Evolutionary conservation across 1,140 invertebrate genomes (phyloP), one percentile per base, ranked within the genome.

Genomic region (Augochlora pura): DNA sequence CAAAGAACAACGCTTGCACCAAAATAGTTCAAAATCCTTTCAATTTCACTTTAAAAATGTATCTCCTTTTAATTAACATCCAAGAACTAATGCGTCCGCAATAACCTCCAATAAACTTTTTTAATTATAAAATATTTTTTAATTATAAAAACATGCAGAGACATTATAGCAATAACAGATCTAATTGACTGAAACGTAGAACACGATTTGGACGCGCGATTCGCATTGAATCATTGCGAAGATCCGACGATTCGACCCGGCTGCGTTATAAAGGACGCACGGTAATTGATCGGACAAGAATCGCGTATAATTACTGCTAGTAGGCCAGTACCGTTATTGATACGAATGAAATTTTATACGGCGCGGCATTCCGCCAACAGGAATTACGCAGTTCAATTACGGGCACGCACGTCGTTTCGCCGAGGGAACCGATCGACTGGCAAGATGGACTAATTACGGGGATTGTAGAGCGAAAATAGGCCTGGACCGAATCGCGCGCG

Each of bases 371-470:
- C 66, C 57, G 39, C 21, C 49, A n/a, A 39, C 49, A 46, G 27
- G 64, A 57, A 78, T 67, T 27, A 38, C 38, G 68, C 27, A 54
- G 60, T 57, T 62, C 74, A 67, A 83, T 77, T 82, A 78, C 21
- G 69, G 49, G 57, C 54, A 62, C 52, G 63, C 52, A 23, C 60
- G 23, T 64, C 54, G 16, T 54, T 23, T 12, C 32, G 3, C 16
- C 7, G 52, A n/a, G 5, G 23, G 10, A 66, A 27, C 32, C 27
- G 39, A 66, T 27, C 46, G n/a, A 21, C 38, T 1, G 18, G 18
- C 52, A n/a, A n/a, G 42, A 42, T 42, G 14, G 54, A 59, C 38
- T 68, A 68, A 67, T 75, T 75, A 68, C 25, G 14, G 8, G 8
- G 23, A 25, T 38, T 14, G 14, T 4, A 25, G 49, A 59, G 39